Base-by-base conservation (phyloP, 2,113 vertebrate genomes). In the Anolis carolinensis region DNA sequence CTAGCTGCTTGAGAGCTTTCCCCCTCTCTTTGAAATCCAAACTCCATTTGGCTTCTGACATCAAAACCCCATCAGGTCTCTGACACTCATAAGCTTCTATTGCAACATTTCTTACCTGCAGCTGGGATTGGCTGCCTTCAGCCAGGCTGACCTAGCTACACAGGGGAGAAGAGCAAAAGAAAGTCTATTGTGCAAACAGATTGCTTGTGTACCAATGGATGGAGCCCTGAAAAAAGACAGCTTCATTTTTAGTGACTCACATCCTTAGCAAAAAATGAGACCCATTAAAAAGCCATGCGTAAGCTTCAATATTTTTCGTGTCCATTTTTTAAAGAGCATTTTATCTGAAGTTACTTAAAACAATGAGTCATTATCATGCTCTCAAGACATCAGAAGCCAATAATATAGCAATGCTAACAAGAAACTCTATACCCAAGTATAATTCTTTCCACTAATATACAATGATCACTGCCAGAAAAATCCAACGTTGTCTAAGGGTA, bases 301-400 rank as follows among this genome's bases (percentile, higher is more conserved):
- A 25, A 50, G 25, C 55, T 83, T n/a, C 55, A 1, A 48, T 55
- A 36, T 30, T 20, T 30, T n/a, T 52, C 52, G n/a, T 27, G 27
- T 68, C 10, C 27, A 4, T 32, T 77, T 55, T 55, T n/a, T 4
- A 55, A 27, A 39, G 4, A 39, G 39, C 21, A 79, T 32, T 39
- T 6, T 79, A 59, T 50, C 18, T 39, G 52, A 11, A 79, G n/a
- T 5, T 48, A 48, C 65, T 79, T 18, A 79, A 59, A 72, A 68
- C 9, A 59, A 9, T 85, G 67, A 85, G 55, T 86, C 84, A 80
- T 20, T 62, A 25, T 20, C 76, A 73, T 86, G 77, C 72, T 72
- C 68, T 86, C 67, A 86, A 59, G 77, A 32, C 76, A 39, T 27
- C 25, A 16, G 20, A 70, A 78, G 63, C 11, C 68, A 30, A 36